Evolutionary conservation across 2,113 vertebrate species (phyloP).

Genomic region (Trinectes maculatus): DNA sequence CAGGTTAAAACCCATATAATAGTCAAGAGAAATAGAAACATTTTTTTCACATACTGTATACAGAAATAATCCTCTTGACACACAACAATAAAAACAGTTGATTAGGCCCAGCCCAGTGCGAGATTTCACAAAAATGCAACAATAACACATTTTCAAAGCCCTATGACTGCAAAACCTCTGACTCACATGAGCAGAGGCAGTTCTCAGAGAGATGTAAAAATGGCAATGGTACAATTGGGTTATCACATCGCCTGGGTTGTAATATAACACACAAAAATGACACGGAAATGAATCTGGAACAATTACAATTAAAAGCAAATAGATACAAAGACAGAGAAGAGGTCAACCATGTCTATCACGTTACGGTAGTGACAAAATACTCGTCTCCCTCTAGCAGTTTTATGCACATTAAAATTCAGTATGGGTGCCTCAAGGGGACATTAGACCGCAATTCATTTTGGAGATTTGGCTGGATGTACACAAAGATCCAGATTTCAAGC

Average conservation of each 20-base stretch:
- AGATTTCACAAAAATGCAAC: conserved; percentile 74
- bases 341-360: conserved; percentile 12
- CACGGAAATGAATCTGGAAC: conserved; percentile 55
- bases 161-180: conserved; percentile 33
- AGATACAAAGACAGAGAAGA: conserved; percentile 54
- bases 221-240: conserved; percentile 38
- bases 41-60: conserved; percentile 73
- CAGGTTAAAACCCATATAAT: conserved; percentile 84
- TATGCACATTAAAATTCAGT: conserved; percentile 58
- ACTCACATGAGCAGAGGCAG: conserved; percentile 41
- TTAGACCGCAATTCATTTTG: conserved; percentile 27
- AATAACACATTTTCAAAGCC: conserved; percentile 59
- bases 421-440: conserved; percentile 64
- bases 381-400: conserved; percentile 58
- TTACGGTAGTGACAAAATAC: conserved; percentile 28
- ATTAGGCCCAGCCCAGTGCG: conserved; percentile 85
- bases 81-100: conserved; percentile 72
- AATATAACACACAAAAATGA: conserved; percentile 47
- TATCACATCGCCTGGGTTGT: conserved; percentile 48
- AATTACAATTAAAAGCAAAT: conserved; percentile 59
- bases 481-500: conserved; percentile 23
- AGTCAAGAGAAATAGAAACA: conserved; percentile 75
- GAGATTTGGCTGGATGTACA: conserved; percentile 36
- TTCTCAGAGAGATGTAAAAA: conserved; percentile 53
- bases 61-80: conserved; percentile 70